Evolutionary conservation across 2,113 vertebrate species (phyloP).

Genomic region (Chauna torquata): DNA sequence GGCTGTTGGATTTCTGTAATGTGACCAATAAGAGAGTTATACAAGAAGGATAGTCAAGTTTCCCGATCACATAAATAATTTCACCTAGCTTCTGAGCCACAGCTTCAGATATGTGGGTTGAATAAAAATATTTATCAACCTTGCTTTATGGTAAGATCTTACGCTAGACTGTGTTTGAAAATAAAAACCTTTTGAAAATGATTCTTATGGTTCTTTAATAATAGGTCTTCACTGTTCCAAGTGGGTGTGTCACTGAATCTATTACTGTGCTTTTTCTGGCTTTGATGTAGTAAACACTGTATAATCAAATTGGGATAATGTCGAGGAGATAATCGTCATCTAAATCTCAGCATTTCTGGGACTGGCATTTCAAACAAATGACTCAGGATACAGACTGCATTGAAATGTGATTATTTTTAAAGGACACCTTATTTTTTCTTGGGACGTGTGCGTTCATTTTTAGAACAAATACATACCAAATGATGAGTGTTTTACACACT

Average conservation of each 20-base stretch:
- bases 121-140: constrained; percentile 37
- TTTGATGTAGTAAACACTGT: constrained; percentile 64
- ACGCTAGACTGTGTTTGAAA: constrained; percentile 58
- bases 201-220: constrained; percentile 66
- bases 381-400: not conserved
- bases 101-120: constrained; percentile 43
- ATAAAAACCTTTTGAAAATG: constrained; percentile 64
- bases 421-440: constrained; percentile 6
- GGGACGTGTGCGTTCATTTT: not conserved
- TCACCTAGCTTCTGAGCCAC: constrained; percentile 22
- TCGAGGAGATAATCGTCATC: constrained; percentile 26
- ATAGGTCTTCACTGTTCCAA: constrained; percentile 53
- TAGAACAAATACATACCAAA: not conserved
- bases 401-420: constrained; percentile 38
- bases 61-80: constrained; percentile 22
- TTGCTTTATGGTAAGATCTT: constrained; percentile 41
- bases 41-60: not conserved
- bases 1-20: not conserved
- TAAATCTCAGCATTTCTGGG: constrained; percentile 23
- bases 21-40: not conserved
- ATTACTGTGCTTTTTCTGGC: constrained; percentile 64
- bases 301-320: constrained; percentile 65
- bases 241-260: constrained; percentile 63
- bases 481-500: not conserved
- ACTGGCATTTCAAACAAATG: constrained; percentile 42